Conservation (phyloP, 2,888 invertebrate species). For the Acrobasis repandana region DNA sequence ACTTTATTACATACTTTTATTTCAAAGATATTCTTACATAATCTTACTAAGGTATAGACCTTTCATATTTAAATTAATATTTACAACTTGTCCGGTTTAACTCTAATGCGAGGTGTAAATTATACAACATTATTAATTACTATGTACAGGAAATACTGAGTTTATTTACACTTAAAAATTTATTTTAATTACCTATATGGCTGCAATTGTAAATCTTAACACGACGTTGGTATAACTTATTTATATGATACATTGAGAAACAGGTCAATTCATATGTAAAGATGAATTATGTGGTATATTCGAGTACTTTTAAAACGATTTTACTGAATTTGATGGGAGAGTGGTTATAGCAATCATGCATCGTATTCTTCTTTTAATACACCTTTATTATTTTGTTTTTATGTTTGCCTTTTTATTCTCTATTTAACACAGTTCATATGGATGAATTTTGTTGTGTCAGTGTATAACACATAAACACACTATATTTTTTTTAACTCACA, state of each 20-base stretch:
- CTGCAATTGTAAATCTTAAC: constrained; percentile 16
- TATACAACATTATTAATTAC: constrained; percentile 33
- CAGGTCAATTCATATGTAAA: background rate
- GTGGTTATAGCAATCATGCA: too few species aligned
- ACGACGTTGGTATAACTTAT: constrained; percentile 10
- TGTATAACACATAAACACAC: too few species aligned
- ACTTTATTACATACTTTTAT: constrained; percentile 9
- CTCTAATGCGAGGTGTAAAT: constrained; percentile 63
- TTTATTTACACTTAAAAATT: constrained; percentile 34
- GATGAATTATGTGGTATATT: too few species aligned
- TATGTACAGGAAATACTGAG: constrained; percentile 34
- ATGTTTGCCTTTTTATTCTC: background rate
- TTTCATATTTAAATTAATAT: constrained; percentile 40
- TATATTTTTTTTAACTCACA: too few species aligned
- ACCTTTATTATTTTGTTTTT: background rate
- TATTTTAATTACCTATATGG: constrained; percentile 23
- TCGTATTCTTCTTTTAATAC: background rate
- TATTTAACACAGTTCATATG: too few species aligned
- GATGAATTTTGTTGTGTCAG: too few species aligned
- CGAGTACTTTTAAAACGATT: too few species aligned
- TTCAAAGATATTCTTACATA: constrained; percentile 25
- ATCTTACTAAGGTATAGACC: constrained; percentile 18
- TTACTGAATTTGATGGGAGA: too few species aligned
- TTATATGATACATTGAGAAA: constrained; percentile 22
- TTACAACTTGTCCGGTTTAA: constrained; percentile 49